Percentiles rank a stretch among this genome's conserved stretches.
phyloP scores from a whole-genome alignment of 2,888 invertebrate genomes.

The Folsomia manolachei region DNA sequence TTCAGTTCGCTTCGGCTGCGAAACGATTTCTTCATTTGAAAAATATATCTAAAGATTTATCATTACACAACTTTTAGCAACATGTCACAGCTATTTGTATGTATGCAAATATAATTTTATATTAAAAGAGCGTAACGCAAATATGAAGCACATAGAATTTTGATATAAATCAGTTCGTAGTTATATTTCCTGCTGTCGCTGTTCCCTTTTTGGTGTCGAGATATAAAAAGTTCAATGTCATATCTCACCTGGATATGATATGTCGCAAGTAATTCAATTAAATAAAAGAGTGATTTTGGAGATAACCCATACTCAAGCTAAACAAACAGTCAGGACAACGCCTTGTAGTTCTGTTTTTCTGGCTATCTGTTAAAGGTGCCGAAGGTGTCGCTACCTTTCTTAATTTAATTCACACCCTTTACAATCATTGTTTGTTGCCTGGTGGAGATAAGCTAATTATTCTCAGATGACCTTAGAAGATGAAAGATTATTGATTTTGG shows the following conservation, averaged over 20 bases:
- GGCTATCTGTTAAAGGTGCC: not conserved
- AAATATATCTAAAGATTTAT: too few species aligned
- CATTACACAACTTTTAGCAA: too few species aligned
- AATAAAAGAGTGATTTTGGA: not conserved
- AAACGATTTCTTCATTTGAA: too few species aligned
- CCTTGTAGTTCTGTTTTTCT: too few species aligned
- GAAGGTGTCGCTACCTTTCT: not conserved
- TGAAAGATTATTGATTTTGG: not conserved
- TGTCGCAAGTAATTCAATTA: not conserved
- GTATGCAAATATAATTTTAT: too few species aligned
- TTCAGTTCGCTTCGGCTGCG: too few species aligned
- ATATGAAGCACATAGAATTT: not conserved
- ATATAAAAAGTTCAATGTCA: not conserved
- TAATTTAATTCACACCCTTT: constrained; percentile 8
- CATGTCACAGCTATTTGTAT: too few species aligned
- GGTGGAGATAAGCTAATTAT: not conserved
- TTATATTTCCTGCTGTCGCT: not conserved
- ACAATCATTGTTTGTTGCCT: not conserved
- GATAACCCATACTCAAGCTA: not conserved
- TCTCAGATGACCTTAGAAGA: not conserved
- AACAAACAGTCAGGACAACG: not conserved
- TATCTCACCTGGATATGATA: not conserved
- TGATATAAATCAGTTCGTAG: not conserved
- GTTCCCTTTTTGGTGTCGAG: not conserved
- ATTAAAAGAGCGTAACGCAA: not conserved